Conservation (phyloP, 2,113 vertebrate species). For the Ranitomeya variabilis region DNA sequence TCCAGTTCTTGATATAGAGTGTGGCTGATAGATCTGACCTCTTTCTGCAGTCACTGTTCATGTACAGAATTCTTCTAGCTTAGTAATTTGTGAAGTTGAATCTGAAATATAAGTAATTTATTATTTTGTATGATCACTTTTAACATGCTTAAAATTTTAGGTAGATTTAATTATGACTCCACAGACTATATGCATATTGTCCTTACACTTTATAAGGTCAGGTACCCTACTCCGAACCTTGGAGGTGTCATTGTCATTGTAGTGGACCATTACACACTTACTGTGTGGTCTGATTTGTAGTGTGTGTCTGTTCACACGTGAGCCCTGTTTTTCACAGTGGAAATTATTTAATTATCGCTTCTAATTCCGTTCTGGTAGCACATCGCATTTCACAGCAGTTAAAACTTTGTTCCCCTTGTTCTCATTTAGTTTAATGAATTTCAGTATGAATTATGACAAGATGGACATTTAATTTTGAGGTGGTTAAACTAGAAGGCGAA, state of each 20-base stretch:
- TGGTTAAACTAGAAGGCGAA: conserved; percentile 1
- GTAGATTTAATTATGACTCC: neutral
- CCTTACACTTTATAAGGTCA: neutral
- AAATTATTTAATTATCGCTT: conserved; percentile 79
- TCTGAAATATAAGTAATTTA: neutral
- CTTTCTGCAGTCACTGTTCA: neutral
- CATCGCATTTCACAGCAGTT: conserved; percentile 75
- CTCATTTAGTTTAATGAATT: conserved; percentile 68
- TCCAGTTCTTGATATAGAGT: neutral
- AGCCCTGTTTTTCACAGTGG: conserved; percentile 70
- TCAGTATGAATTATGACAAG: conserved; percentile 68
- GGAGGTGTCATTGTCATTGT: neutral
- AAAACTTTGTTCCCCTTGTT: conserved; percentile 76
- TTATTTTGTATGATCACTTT: neutral
- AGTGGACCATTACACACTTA: neutral
- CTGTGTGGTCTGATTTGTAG: neutral
- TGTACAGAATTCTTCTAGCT: neutral
- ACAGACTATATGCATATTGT: neutral
- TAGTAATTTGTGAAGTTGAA: neutral
- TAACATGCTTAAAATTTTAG: neutral
- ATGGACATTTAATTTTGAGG: conserved; percentile 61
- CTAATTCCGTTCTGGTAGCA: conserved; percentile 76
- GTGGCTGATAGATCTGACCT: neutral
- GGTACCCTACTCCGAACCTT: neutral
- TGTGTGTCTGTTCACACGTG: conserved; percentile 65